A percentile compares a stretch with the other conserved stretches of the same genome.
Evolutionary conservation across 2,888 invertebrate genomes (phyloP).

Genomic region (Acanthopleura granulata): DNA sequence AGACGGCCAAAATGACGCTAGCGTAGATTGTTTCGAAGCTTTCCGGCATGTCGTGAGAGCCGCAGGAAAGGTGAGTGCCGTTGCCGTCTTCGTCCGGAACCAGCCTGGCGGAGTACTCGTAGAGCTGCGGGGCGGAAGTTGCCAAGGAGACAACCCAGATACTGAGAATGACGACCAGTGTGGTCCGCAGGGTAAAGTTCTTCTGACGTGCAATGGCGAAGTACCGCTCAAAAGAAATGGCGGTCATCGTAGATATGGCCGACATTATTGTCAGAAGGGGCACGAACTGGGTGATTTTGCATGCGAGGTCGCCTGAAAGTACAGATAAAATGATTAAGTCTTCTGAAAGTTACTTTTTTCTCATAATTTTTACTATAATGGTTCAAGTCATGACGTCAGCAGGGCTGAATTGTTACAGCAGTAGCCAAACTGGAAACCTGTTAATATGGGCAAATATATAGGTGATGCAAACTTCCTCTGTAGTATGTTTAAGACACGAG

Average conservation of each 20-base stretch:
- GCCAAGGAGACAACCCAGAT: constrained; percentile 35
- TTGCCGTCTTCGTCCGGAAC: constrained; percentile 21
- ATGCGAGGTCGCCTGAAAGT: constrained; percentile 29
- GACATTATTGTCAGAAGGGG: constrained; percentile 36
- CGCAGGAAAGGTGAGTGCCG: constrained; percentile 26
- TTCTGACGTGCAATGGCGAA: constrained; percentile 25
- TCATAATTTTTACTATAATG: too few relatives aligned
- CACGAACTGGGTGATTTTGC: constrained; percentile 41
- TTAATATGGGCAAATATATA: too few relatives aligned
- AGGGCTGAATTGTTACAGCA: too few relatives aligned
- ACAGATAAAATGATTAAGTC: too few relatives aligned
- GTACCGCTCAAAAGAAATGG: constrained; percentile 39
- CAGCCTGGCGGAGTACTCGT: constrained; percentile 35
- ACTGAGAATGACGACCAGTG: constrained; percentile 20
- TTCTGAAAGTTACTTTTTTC: too few relatives aligned
- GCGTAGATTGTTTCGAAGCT: constrained; percentile 38
- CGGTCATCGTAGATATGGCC: constrained; percentile 40
- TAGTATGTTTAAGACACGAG: too few relatives aligned
- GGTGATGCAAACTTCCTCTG: too few relatives aligned
- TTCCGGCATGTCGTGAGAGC: constrained; percentile 37
- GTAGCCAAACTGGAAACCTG: too few relatives aligned
- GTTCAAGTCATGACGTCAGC: too few relatives aligned
- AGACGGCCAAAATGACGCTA: constrained; percentile 25
- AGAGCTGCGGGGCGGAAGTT: constrained; percentile 36
- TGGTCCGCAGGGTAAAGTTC: constrained; percentile 16